phyloP scores from a whole-genome alignment of 2,113 vertebrate genomes.

The Micronycteris hirsuta region DNA sequence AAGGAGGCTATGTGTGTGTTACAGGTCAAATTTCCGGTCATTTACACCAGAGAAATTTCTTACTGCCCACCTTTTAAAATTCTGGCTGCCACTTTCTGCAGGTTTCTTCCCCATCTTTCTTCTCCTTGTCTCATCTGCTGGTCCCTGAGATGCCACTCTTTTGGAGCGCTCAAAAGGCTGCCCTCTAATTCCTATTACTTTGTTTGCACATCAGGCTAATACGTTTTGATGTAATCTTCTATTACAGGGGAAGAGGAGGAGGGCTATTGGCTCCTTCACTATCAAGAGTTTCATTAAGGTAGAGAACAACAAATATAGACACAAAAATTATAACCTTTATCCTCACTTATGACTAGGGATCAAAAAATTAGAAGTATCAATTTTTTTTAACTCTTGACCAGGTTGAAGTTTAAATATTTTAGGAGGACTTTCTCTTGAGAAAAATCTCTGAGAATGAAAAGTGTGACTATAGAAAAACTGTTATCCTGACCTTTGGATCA shows the following conservation, averaged over 20 bases:
- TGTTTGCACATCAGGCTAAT: not conserved
- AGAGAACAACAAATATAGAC: not conserved
- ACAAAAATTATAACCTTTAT: not conserved
- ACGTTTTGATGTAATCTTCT: not conserved
- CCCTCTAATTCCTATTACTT: not conserved
- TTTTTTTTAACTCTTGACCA: not conserved
- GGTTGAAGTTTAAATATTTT: slow-evolving; percentile 25
- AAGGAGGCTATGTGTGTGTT: not conserved
- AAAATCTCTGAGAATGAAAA: not conserved
- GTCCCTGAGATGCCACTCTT: not conserved
- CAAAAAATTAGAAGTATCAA: not conserved
- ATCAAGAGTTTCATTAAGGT: not conserved
- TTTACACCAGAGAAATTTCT: not conserved
- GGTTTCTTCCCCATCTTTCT: not conserved
- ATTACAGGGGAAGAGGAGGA: not conserved
- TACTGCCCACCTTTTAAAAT: not conserved
- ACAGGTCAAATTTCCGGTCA: not conserved
- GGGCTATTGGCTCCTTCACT: not conserved
- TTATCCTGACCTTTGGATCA: not conserved
- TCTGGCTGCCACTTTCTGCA: not conserved
- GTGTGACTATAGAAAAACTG: not conserved
- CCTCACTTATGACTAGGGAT: not conserved
- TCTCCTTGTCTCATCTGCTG: not conserved
- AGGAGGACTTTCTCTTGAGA: not conserved
- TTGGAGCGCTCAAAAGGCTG: not conserved